Evolutionary conservation across 2,797 vertebrate genomes (phyloP), one percentile per base, ranked within the genome.

Genomic region (Sebastes hubbsi): DNA sequence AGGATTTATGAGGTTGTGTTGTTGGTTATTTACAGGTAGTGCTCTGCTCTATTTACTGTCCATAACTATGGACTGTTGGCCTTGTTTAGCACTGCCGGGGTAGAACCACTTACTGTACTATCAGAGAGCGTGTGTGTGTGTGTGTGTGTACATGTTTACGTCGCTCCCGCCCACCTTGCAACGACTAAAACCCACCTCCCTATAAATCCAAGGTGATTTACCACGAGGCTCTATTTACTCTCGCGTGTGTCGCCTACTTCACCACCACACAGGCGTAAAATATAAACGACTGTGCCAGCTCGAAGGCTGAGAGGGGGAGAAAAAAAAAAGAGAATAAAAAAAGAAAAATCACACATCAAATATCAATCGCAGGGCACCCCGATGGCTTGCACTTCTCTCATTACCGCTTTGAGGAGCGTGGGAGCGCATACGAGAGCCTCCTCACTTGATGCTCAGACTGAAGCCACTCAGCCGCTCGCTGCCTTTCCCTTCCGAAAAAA

Each of bases 11-110:
- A 87, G 88, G 54, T 78, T 73, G 49, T 81, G 72, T 78, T 87
- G 82, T 61, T 72, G 86, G 85, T 92, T 92, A 93, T 94, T 94
- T 92, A 93, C 91, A 92, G 92, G 88, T 87, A 74, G 61, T 84
- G 86, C 82, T 91, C 75, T 78, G 91, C 88, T 92, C 89, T 92
- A 91, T 93, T 94, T 94, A 93, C 86, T 88, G 88, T 91, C 90
- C 87, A 88, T 93, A 91, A 92, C 84, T 81, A 75, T 2, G 24
- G 79, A 80, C 87, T 67, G 87, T 82, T 90, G 90, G 91, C 94
- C 91, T 94, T 91, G 91, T 94, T 93, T 84, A 88, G 83, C 78
- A 80, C 87, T 73, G 75, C 81, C 83, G 80, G 79, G 83, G 80
- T 83, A 80, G 81, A 92, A 89, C 84, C 84, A 89, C 78, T 89